phyloP scores from a whole-genome alignment of 2,888 invertebrate species.

The Cantharis rustica region DNA sequence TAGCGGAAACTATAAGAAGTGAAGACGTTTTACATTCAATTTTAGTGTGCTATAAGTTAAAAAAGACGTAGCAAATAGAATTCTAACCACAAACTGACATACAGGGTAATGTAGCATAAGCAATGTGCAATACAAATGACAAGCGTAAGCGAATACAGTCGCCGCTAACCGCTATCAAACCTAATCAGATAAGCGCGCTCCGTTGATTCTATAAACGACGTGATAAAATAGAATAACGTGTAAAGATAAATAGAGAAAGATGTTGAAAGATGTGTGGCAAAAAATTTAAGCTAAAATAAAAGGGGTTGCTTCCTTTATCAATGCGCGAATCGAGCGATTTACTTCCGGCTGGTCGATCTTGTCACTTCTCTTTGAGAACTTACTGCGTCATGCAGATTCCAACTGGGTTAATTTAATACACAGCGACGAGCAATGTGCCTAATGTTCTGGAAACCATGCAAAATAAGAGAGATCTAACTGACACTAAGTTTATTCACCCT shows the following conservation, averaged over 20 bases:
- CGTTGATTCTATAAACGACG: constrained; percentile 33
- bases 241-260: constrained; percentile 20
- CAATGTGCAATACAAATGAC: constrained; percentile 48
- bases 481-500: constrained; percentile 29
- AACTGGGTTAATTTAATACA: constrained; percentile 46
- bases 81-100: constrained; percentile 43
- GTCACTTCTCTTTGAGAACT: constrained; percentile 45
- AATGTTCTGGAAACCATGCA: constrained; percentile 47
- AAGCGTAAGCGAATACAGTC: constrained; percentile 44
- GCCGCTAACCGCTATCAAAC: constrained; percentile 43
- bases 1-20: too few relatives aligned
- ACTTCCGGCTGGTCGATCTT: constrained; percentile 42
- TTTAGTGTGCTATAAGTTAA: background rate
- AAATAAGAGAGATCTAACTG: constrained; percentile 22
- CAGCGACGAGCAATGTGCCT: constrained; percentile 42
- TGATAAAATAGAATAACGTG: constrained; percentile 20
- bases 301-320: constrained; percentile 41
- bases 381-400: constrained; percentile 44
- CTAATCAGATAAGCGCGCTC: constrained; percentile 46
- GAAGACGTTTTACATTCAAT: background rate
- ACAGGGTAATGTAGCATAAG: constrained; percentile 46
- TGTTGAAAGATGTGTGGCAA: constrained; percentile 25
- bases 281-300: constrained; percentile 26
- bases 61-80: constrained; percentile 36
- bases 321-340: constrained; percentile 40